Conservation (phyloP, 2,888 invertebrate genomes). For the Nymphalis polychloros region DNA sequence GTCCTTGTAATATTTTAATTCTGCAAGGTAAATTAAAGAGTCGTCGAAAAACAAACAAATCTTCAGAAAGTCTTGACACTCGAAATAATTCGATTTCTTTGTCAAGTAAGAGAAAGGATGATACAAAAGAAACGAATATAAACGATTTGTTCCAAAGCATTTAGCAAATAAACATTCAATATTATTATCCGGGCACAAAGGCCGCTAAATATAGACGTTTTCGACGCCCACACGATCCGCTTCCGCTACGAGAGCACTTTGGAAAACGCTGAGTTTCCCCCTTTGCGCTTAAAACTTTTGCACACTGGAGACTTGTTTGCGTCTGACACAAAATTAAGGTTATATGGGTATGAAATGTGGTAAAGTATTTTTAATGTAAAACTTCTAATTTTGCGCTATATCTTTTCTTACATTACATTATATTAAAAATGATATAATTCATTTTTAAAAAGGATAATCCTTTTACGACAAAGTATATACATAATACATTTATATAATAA, state of each 20-base stretch:
- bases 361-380: no score
- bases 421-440: no score
- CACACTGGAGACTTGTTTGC: background rate
- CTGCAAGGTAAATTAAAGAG: no score
- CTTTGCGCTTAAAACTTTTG: conserved; percentile 6
- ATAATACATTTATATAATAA: no score
- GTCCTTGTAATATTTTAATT: no score
- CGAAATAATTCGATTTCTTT: background rate
- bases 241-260: conserved; percentile 13
- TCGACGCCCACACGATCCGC: conserved; percentile 15
- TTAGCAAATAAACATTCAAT: conserved; percentile 19
- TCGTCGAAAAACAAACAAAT: background rate
- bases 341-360: background rate
- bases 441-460: no score
- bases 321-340: background rate
- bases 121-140: background rate
- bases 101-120: background rate
- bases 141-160: conserved; percentile 1
- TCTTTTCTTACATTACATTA: no score
- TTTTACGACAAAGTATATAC: no score
- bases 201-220: conserved; percentile 21
- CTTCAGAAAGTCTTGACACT: background rate
- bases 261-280: conserved; percentile 19
- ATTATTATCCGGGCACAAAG: conserved; percentile 21
- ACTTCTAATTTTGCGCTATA: no score